A percentile compares a stretch with the other conserved stretches of the same genome.
phyloP scores from a whole-genome alignment of 2,797 vertebrate species.

The Darevskia mixta region DNA sequence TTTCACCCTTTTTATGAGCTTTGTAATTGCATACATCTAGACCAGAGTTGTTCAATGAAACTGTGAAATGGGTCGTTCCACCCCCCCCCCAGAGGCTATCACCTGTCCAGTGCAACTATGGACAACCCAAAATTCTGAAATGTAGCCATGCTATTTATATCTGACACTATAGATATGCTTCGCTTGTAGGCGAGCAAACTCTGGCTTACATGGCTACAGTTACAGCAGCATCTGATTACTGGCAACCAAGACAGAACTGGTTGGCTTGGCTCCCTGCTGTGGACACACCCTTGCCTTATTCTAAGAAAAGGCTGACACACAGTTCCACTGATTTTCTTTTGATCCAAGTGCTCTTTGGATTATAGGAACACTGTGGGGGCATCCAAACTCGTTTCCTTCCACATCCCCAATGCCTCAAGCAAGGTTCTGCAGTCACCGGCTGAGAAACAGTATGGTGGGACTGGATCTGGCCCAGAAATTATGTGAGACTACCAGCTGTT shows the following conservation, averaged over 20 bases:
- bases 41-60: neutral
- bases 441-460: neutral
- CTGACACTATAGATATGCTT: neutral
- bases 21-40: neutral
- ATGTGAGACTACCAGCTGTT: neutral
- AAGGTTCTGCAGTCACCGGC: neutral
- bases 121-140: neutral
- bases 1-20: neutral
- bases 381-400: neutral
- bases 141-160: neutral
- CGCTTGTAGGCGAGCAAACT: neutral
- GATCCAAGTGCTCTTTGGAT: neutral
- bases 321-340: neutral
- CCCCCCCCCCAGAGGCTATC: neutral
- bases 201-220: neutral
- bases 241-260: neutral
- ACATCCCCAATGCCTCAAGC: neutral
- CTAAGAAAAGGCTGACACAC: neutral
- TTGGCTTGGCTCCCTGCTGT: neutral
- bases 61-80: neutral
- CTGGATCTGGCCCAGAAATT: neutral
- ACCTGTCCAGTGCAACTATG: neutral
- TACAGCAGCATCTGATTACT: slow-evolving; percentile 8
- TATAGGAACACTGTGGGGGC: neutral
- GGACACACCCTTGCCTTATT: neutral